These are phyloP conservation scores for Drosophila subpulchrella DNA, from an alignment of 1,140 invertebrate genomes.

Conservation along the genomic window DNA sequence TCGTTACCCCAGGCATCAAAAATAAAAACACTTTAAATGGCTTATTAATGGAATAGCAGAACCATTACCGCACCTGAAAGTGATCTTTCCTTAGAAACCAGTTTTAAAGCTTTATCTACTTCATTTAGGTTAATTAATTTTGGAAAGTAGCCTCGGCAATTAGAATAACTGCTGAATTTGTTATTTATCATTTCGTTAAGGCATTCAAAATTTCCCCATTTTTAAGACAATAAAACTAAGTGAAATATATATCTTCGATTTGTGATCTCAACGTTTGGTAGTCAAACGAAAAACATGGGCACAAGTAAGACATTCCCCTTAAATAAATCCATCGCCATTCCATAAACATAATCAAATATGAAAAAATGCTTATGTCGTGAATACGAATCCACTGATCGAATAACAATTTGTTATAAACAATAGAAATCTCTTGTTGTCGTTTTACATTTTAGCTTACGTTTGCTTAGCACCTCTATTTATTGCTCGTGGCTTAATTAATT, in stretches of 20 bases:
- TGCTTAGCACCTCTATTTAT: constrained; percentile 67
- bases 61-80: not conserved
- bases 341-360: not conserved
- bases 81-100: constrained; percentile 15
- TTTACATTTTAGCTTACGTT: constrained; percentile 37
- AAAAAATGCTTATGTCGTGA: not conserved
- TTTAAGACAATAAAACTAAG: too few relatives aligned
- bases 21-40: not conserved
- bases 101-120: constrained; percentile 11
- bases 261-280: not conserved
- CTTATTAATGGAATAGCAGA: not conserved
- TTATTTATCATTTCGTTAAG: not conserved
- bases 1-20: not conserved
- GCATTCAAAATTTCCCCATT: too few relatives aligned
- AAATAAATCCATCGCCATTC: not conserved
- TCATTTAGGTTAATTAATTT: constrained; percentile 30
- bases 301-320: too few relatives aligned
- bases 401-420: not conserved
- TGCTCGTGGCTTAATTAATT: constrained; percentile 65
- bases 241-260: too few relatives aligned
- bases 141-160: not conserved
- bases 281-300: not conserved
- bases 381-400: constrained; percentile 13
- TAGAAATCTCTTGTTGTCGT: constrained; percentile 23
- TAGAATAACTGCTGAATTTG: not conserved